These are phyloP conservation scores for Psittacula derbiana DNA, from an alignment of 2,797 vertebrate genomes.

Conservation along the genomic window DNA sequence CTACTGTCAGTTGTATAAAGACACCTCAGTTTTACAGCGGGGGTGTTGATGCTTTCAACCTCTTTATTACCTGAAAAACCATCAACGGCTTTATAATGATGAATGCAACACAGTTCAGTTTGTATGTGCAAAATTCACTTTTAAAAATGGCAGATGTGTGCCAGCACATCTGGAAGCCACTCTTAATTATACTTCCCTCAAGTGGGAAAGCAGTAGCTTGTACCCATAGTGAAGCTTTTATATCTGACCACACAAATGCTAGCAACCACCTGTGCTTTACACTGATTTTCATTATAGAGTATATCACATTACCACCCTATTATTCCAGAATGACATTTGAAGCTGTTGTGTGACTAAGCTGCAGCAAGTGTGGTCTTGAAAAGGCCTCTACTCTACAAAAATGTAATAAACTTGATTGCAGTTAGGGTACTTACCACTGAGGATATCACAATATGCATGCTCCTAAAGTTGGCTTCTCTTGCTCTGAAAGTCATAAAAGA, in stretches of 20 bases:
- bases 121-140: slow-evolving; percentile 41
- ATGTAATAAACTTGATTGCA: slow-evolving; percentile 43
- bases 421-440: slow-evolving; percentile 49
- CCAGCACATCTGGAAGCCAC: slow-evolving; percentile 71
- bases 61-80: slow-evolving; percentile 58
- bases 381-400: slow-evolving; percentile 45
- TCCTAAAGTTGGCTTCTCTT: slow-evolving; percentile 18
- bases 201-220: slow-evolving; percentile 47
- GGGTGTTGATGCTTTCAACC: slow-evolving; percentile 14
- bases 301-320: slow-evolving; percentile 55
- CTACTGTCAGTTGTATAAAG: neutral
- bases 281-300: slow-evolving; percentile 53
- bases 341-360: slow-evolving; percentile 52
- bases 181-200: slow-evolving; percentile 69
- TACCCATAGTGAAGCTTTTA: slow-evolving; percentile 30
- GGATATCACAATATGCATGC: neutral
- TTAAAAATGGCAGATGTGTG: slow-evolving; percentile 48
- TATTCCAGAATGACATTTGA: slow-evolving; percentile 56
- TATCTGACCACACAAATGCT: slow-evolving; percentile 59
- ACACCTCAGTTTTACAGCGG: neutral
- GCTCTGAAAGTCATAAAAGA: slow-evolving; percentile 55
- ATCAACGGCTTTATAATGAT: slow-evolving; percentile 44
- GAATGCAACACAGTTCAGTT: slow-evolving; percentile 25
- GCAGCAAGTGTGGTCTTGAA: slow-evolving; percentile 53
- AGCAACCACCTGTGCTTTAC: slow-evolving; percentile 60